Evolutionary conservation across 1,140 invertebrate genomes (phyloP).

Genomic region (Hesperophylax magnus): DNA sequence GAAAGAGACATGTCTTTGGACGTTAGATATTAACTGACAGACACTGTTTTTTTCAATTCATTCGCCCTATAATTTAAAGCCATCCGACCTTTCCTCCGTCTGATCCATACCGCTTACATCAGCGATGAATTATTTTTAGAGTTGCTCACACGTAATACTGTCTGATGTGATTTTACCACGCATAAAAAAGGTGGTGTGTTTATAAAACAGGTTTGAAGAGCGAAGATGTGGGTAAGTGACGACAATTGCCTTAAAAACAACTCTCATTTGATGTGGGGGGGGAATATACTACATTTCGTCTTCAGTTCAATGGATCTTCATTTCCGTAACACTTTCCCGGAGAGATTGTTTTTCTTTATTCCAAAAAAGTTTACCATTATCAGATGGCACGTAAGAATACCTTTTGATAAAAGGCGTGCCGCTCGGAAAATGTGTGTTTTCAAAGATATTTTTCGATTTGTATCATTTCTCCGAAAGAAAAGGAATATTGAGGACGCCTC

Average conservation of each 20-base stretch:
- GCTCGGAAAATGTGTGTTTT: not conserved
- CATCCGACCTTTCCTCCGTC: too few species aligned
- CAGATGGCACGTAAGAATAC: constrained; percentile 1
- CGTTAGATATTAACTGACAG: too few species aligned
- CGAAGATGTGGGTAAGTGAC: constrained; percentile 7
- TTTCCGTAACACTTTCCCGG: not conserved
- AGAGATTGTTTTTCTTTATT: constrained; percentile 25
- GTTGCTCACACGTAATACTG: too few species aligned
- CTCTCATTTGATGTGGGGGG: not conserved
- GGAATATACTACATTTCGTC: not conserved
- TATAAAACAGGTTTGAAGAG: constrained; percentile 7
- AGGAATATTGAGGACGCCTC: too few species aligned
- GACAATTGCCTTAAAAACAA: constrained; percentile 26
- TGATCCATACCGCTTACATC: too few species aligned
- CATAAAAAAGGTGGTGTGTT: constrained; percentile 9
- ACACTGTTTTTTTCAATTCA: too few species aligned
- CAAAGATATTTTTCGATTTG: too few species aligned
- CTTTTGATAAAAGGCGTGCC: not conserved
- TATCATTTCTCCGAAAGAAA: too few species aligned
- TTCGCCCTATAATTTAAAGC: too few species aligned
- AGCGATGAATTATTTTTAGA: too few species aligned
- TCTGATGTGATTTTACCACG: too few species aligned
- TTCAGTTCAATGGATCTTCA: not conserved
- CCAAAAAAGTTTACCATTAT: not conserved
- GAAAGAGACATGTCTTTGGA: too few species aligned